Base-by-base conservation (phyloP, 2,888 invertebrate genomes). In the Perizoma flavofasciatum region DNA sequence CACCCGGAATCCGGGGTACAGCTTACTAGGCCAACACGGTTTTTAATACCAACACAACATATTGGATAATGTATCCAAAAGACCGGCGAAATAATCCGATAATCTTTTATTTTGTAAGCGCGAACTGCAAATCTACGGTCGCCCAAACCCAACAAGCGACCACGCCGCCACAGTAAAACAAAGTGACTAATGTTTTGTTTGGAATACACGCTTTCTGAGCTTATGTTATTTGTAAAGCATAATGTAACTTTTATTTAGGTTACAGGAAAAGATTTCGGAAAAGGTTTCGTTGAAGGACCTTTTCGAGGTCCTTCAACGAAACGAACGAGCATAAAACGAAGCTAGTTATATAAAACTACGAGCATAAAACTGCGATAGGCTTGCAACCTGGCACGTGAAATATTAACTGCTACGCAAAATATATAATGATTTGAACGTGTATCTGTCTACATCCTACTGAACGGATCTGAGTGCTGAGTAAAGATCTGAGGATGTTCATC, bases 61-160 rank as follows among this genome's bases (percentile, higher is more conserved):
- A 49, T 43, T 44, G 49, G 47, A 44, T 37, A 10, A 39, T 22
- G 22, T 22, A 22, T 22, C 43, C 48, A 35, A 46, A 48, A 35
- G 34, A 40, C 9, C 22, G 5, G 9, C 34, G 40, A 49, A 44
- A 54, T 46, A 47, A 54, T 48, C 35, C 34, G 22, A n/a, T 46
- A 41, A 55, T 64, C 51, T 59, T 67, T 61, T 63, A 61, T 60
- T 57, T 59, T 60, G 49, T 53, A 35, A 59, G 57, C 52, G 50
- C 55, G 53, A 55, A 59, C 55, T 54, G 61, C 8, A 52, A 50
- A 55, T 63, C 53, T 63, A 50, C 55, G 59, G 61, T 55, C 35
- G 44, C 51, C 48, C 51, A 65, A 46, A 7, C 37, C 37, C 37
- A 37, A 58, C 46, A 59, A 45, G 22, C 32, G 40, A 52, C 50